Evolutionary conservation across 35 echinoderm and acorn worm species (phyloP).

Genomic region (Apostichopus californicus): DNA sequence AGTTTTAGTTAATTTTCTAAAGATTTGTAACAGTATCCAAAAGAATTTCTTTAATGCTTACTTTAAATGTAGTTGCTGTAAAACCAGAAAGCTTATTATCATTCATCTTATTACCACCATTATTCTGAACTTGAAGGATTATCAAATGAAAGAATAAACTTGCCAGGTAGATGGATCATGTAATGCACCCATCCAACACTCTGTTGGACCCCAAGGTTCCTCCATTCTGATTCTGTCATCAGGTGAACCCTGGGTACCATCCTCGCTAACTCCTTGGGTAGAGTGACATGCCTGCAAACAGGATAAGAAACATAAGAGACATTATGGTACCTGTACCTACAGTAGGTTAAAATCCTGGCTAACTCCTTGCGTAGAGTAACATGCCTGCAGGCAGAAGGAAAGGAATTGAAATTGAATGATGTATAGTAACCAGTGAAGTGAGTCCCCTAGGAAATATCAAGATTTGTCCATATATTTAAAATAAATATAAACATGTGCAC

Average conservation of each 20-base stretch:
- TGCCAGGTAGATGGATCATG: slow-evolving; percentile 93
- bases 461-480: no score
- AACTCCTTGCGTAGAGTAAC: no score
- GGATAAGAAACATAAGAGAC: not conserved
- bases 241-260: slow-evolving; percentile 74
- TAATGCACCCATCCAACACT: slow-evolving; percentile 96
- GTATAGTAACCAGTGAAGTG: no score
- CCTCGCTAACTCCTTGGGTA: slow-evolving; percentile 90
- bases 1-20: no score
- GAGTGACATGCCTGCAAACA: slow-evolving; percentile 80
- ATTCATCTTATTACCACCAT: not conserved
- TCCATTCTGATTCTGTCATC: slow-evolving; percentile 92
- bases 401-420: no score
- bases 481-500: no score
- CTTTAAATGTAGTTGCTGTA: no score
- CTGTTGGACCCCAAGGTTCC: slow-evolving; percentile 91
- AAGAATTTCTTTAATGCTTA: no score
- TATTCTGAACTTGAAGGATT: not conserved
- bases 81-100: no score
- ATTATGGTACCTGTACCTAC: not conserved
- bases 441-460: no score
- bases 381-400: no score
- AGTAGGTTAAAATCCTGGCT: not conserved
- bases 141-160: not conserved
- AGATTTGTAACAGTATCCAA: no score